Evolutionary conservation across 1,140 invertebrate species (phyloP).

Genomic region (Trichonephila inaurata): DNA sequence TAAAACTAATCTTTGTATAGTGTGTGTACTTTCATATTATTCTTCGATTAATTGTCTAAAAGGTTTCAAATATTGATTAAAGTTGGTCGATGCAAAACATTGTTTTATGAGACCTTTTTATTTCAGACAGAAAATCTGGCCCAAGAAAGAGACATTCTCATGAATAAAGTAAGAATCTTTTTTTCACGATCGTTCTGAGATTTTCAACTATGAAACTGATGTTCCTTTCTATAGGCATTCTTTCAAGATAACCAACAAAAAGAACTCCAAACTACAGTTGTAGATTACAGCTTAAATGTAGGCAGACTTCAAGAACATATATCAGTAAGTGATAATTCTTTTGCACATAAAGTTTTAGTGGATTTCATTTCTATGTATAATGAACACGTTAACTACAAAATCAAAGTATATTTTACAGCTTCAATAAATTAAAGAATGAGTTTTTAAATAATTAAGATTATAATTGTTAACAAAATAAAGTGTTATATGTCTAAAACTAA

Average conservation of each 20-base stretch:
- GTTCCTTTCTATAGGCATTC: constrained; percentile 3
- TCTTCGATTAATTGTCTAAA: no score
- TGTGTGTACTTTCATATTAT: no score
- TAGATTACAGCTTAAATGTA: constrained; percentile 61
- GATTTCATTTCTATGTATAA: background rate
- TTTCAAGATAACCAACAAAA: constrained; percentile 66
- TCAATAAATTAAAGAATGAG: no score
- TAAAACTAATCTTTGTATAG: background rate
- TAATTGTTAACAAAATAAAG: no score
- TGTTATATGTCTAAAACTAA: no score
- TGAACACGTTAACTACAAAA: no score
- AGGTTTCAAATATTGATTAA: no score
- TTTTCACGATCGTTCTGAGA: background rate
- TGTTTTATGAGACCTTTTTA: no score
- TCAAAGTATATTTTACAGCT: no score
- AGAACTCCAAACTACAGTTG: constrained; percentile 40
- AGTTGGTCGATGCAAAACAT: no score
- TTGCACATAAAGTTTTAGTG: no score
- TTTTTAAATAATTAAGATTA: no score
- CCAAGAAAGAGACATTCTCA: constrained; percentile 50
- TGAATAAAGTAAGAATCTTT: constrained; percentile 36
- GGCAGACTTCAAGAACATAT: constrained; percentile 72
- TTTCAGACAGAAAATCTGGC: constrained; percentile 60
- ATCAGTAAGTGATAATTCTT: background rate
- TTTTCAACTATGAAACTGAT: background rate